These are phyloP conservation scores for Circaetus cinerascens DNA, from an alignment of 2,113 vertebrate genomes.

Conservation along the genomic window DNA sequence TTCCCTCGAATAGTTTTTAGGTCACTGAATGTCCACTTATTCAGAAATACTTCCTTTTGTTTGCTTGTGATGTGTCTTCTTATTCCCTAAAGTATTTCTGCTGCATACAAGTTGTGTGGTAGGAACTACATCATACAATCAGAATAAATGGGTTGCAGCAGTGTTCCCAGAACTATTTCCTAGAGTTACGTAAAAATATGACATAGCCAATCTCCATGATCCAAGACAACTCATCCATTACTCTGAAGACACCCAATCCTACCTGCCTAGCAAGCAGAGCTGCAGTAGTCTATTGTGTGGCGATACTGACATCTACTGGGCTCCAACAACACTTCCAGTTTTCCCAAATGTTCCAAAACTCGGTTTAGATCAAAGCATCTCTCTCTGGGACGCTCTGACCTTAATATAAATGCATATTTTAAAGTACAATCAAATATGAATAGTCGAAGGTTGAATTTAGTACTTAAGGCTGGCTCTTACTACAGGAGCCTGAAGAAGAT, in stretches of 20 bases:
- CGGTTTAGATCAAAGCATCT: background rate
- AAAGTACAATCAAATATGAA: background rate
- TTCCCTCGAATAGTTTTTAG: background rate
- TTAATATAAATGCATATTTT: background rate
- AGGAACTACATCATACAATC: background rate
- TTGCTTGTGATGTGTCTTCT: background rate
- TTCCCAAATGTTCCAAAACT: background rate
- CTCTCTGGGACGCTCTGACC: background rate
- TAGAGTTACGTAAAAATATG: background rate
- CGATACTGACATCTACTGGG: slow-evolving; percentile 56
- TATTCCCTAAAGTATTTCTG: background rate
- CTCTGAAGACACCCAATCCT: background rate
- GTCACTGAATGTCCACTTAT: background rate
- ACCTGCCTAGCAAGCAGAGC: background rate
- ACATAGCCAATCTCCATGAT: too few species aligned
- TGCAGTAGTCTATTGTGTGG: background rate
- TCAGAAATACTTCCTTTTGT: background rate
- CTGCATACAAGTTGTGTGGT: background rate
- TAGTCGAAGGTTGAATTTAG: background rate
- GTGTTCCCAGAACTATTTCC: background rate
- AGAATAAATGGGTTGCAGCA: background rate
- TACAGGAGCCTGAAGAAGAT: background rate
- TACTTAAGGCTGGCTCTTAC: background rate
- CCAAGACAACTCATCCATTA: background rate
- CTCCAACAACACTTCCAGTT: background rate